phyloP scores from a whole-genome alignment of 2,888 invertebrate species.

The Euclidia mi region DNA sequence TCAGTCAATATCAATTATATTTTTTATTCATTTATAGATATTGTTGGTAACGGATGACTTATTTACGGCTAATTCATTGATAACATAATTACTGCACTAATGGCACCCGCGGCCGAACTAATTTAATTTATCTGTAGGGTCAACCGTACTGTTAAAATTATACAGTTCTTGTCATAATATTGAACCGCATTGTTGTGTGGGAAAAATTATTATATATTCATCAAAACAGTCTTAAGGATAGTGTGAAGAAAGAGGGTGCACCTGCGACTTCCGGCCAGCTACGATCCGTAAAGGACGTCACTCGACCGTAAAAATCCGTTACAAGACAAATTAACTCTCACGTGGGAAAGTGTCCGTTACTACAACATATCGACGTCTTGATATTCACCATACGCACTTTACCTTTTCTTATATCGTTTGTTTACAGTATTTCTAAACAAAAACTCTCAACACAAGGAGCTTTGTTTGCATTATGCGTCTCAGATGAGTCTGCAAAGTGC shows the following conservation, averaged over 20 bases:
- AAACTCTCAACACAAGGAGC: slow-evolving; percentile 27
- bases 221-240: slow-evolving; percentile 26
- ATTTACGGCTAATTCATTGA: slow-evolving; percentile 30
- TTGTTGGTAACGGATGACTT: slow-evolving; percentile 7
- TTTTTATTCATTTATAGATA: slow-evolving; percentile 5
- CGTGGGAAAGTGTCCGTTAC: slow-evolving; percentile 49
- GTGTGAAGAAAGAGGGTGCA: slow-evolving; percentile 53
- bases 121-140: slow-evolving; percentile 37
- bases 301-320: slow-evolving; percentile 85
- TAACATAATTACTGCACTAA: slow-evolving; percentile 29
- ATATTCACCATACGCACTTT: slow-evolving; percentile 24
- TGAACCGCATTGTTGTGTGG: slow-evolving; percentile 12
- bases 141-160: slow-evolving; percentile 47
- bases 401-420: slow-evolving; percentile 30
- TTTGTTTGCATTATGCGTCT: slow-evolving; percentile 36
- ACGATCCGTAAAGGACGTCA: slow-evolving; percentile 73
- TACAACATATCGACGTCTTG: slow-evolving; percentile 19
- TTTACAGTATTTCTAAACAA: slow-evolving; percentile 35
- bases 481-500: slow-evolving; percentile 26
- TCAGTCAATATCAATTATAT: too few species aligned
- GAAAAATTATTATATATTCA: slow-evolving; percentile 5
- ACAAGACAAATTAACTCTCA: slow-evolving; percentile 55
- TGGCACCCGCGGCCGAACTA: slow-evolving; percentile 20
- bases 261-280: slow-evolving; percentile 75
- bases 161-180: slow-evolving; percentile 40